Percentiles rank a stretch among this genome's conserved stretches.
These are phyloP conservation scores for Siniperca obscura DNA, from an alignment of 2,797 vertebrate species.

Conservation along the genomic window DNA sequence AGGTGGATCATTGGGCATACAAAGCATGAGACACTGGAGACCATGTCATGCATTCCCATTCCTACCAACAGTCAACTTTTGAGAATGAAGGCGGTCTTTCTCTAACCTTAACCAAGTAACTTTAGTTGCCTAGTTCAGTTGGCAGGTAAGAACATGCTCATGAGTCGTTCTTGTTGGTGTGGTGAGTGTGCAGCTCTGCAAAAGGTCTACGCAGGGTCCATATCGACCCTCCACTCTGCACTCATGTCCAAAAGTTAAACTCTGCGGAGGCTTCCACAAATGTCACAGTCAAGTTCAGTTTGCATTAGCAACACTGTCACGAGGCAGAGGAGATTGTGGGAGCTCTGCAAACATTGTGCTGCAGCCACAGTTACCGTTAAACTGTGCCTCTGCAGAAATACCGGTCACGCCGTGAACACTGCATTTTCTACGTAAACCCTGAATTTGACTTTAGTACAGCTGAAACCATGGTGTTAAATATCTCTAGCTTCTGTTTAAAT, in stretches of 20 bases:
- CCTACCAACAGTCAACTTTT: neutral
- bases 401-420: slow-evolving; percentile 23
- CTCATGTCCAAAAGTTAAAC: slow-evolving; percentile 48
- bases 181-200: slow-evolving; percentile 10
- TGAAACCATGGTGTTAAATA: slow-evolving; percentile 37
- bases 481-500: slow-evolving; percentile 43
- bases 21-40: neutral
- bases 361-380: slow-evolving; percentile 38
- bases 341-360: slow-evolving; percentile 60
- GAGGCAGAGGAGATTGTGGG: slow-evolving; percentile 46
- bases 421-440: slow-evolving; percentile 25
- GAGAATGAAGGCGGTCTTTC: neutral
- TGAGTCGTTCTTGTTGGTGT: neutral
- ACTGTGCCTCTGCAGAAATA: slow-evolving; percentile 42
- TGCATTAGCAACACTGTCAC: slow-evolving; percentile 63
- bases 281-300: slow-evolving; percentile 65
- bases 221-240: slow-evolving; percentile 39
- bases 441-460: slow-evolving; percentile 38
- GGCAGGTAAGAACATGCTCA: too few species aligned
- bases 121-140: neutral
- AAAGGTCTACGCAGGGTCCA: slow-evolving; percentile 37
- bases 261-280: slow-evolving; percentile 58
- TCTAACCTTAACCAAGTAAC: neutral
- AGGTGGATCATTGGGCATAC: neutral
- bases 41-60: neutral